phyloP scores from a whole-genome alignment of 2,888 invertebrate genomes.

The Tupiocoris notatus region DNA sequence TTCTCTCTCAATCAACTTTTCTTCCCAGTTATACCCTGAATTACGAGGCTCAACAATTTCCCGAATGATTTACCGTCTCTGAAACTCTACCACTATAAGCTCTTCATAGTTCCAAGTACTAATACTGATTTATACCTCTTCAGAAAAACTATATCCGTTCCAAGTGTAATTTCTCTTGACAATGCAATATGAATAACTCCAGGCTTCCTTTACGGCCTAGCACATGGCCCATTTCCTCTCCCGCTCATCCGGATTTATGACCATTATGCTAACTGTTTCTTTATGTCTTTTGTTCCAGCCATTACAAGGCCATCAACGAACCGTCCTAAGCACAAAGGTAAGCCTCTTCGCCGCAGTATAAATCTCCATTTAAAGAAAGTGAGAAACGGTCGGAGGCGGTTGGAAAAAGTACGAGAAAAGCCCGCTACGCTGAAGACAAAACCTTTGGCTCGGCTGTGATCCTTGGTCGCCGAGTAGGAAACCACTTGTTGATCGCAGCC shows the following conservation, averaged over 20 bases:
- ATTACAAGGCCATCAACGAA: conserved; percentile 44
- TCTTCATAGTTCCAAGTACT: too few species aligned
- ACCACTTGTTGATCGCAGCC: conserved; percentile 21
- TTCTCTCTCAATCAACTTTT: too few species aligned
- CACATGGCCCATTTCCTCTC: background rate
- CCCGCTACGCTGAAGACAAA: background rate
- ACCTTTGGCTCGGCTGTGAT: conserved; percentile 20
- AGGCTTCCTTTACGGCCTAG: background rate
- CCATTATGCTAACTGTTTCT: conserved; percentile 2
- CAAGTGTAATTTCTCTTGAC: too few species aligned
- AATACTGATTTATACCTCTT: too few species aligned
- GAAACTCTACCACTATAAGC: too few species aligned
- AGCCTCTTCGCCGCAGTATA: conserved; percentile 14
- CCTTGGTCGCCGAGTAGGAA: background rate
- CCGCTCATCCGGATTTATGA: conserved; percentile 1
- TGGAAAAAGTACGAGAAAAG: background rate
- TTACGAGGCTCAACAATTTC: too few species aligned
- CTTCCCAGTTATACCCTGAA: too few species aligned
- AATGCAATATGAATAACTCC: background rate
- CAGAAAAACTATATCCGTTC: too few species aligned
- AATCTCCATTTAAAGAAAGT: conserved; percentile 31
- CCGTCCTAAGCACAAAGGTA: conserved; percentile 47
- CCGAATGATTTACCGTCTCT: too few species aligned
- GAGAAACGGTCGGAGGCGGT: background rate
- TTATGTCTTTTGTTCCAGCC: conserved; percentile 42